Percentiles rank a stretch among this genome's conserved stretches.
These are phyloP conservation scores for Crioceris asparagi DNA, from an alignment of 2,888 invertebrate species.

Conservation along the genomic window DNA sequence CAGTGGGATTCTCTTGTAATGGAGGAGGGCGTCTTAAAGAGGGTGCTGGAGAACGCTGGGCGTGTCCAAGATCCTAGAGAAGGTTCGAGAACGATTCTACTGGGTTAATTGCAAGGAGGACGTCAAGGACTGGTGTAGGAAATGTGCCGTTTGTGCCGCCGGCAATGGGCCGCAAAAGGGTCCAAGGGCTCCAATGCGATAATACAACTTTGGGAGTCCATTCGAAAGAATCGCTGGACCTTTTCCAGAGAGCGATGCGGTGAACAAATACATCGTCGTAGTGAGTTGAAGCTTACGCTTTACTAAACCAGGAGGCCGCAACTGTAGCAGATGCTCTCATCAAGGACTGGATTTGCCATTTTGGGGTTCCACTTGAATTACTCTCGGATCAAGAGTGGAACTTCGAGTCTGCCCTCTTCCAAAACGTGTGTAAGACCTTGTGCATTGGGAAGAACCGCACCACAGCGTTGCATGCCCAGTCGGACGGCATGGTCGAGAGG, in stretches of 20 bases:
- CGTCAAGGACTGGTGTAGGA: constrained; percentile 1
- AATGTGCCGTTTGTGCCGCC: constrained; percentile 10
- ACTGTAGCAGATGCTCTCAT: constrained; percentile 18
- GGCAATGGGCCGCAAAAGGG: background rate
- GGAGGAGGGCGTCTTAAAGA: constrained; percentile 2
- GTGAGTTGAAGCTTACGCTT: constrained; percentile 7
- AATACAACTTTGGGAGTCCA: constrained; percentile 16
- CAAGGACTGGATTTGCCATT: constrained; percentile 14
- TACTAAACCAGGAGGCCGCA: constrained; percentile 9
- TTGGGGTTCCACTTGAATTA: constrained; percentile 15
- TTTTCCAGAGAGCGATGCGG: constrained; percentile 14
- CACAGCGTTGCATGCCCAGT: constrained; percentile 3
- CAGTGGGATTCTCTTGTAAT: constrained; percentile 4
- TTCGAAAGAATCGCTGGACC: constrained; percentile 19
- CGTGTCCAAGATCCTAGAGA: too few species aligned
- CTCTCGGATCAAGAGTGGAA: constrained; percentile 21
- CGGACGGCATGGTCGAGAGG: constrained; percentile 5
- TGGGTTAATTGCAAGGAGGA: constrained; percentile 5
- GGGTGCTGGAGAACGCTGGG: constrained; percentile 1
- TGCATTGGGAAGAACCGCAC: constrained; percentile 18
- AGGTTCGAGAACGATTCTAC: too few species aligned
- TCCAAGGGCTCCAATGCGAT: too few species aligned
- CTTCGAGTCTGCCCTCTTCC: constrained; percentile 24
- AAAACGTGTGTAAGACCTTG: constrained; percentile 17
- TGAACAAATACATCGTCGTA: constrained; percentile 11